A percentile compares a stretch with the other conserved stretches of the same genome.
These are phyloP conservation scores for Pachliopta kotzebuea DNA, from an alignment of 2,888 invertebrate species.

Conservation along the genomic window DNA sequence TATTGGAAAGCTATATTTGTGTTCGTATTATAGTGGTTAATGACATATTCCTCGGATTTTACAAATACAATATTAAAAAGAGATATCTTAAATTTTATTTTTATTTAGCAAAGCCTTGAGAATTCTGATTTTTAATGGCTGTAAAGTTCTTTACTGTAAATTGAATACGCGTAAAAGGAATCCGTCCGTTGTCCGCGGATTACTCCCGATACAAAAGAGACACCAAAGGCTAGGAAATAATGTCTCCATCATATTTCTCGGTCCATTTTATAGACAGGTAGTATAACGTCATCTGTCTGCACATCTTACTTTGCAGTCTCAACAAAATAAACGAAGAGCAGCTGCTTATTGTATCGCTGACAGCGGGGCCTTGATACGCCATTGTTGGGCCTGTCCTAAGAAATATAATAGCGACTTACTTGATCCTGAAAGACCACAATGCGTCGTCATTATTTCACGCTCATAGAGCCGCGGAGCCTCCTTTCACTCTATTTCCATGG, in stretches of 20 bases:
- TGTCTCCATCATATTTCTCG: conserved; percentile 47
- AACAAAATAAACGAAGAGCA: conserved; percentile 61
- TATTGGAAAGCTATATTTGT: too few species aligned
- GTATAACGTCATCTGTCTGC: conserved; percentile 56
- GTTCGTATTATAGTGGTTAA: too few species aligned
- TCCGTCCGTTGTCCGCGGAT: conserved; percentile 22
- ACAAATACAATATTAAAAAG: neutral
- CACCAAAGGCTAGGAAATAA: conserved; percentile 46
- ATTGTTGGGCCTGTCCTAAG: conserved; percentile 64
- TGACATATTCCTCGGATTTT: neutral
- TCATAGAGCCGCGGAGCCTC: conserved; percentile 50
- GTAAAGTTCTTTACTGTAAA: conserved; percentile 6
- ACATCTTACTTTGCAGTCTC: conserved; percentile 55
- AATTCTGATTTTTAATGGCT: conserved; percentile 17
- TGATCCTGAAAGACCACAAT: conserved; percentile 67
- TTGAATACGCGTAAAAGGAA: conserved; percentile 12
- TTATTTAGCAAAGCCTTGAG: neutral
- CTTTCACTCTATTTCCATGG: conserved; percentile 47
- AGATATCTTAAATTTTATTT: neutral
- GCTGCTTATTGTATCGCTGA: conserved; percentile 74
- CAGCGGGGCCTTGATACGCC: conserved; percentile 66
- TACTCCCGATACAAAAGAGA: conserved; percentile 41
- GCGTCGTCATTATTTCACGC: conserved; percentile 67
- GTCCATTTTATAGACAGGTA: conserved; percentile 56
- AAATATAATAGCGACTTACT: conserved; percentile 76